Conservation (phyloP, 2,888 invertebrate genomes). For the Pammene fasciana region DNA sequence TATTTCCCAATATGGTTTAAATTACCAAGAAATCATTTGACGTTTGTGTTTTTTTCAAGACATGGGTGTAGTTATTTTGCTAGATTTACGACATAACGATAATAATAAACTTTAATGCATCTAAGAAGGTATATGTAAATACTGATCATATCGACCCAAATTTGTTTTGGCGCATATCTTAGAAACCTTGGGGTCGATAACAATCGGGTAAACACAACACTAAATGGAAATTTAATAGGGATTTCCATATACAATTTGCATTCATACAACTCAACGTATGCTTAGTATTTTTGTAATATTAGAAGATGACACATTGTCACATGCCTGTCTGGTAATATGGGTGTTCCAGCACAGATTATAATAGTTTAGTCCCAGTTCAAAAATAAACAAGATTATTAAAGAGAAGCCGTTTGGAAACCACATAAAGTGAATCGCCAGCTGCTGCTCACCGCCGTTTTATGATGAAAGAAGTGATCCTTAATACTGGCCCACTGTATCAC, state of each 20-base stretch:
- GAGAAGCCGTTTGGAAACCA: slow-evolving; percentile 76
- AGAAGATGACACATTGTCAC: slow-evolving; percentile 63
- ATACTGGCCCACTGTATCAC: slow-evolving; percentile 73
- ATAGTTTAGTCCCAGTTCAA: slow-evolving; percentile 55
- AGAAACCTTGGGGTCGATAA: slow-evolving; percentile 71
- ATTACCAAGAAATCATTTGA: no score
- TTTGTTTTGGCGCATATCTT: slow-evolving; percentile 49
- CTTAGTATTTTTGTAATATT: slow-evolving; percentile 43
- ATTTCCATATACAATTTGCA: no score
- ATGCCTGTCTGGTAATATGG: slow-evolving; percentile 66
- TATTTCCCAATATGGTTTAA: no score
- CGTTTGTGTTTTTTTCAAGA: no score
- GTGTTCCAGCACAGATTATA: slow-evolving; percentile 55
- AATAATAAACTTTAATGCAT: no score
- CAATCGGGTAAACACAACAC: slow-evolving; percentile 45
- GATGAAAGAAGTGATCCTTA: slow-evolving; percentile 76
- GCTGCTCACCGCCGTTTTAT: slow-evolving; percentile 74
- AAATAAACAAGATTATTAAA: slow-evolving; percentile 82
- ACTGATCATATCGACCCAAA: slow-evolving; percentile 66
- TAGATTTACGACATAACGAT: no score
- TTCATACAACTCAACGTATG: no score
- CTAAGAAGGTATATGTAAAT: no score
- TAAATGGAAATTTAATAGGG: no score
- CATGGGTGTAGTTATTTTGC: no score
- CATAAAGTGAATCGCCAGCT: slow-evolving; percentile 80